Conservation (phyloP, 2,797 vertebrate species). For the Salmo trutta region DNA sequence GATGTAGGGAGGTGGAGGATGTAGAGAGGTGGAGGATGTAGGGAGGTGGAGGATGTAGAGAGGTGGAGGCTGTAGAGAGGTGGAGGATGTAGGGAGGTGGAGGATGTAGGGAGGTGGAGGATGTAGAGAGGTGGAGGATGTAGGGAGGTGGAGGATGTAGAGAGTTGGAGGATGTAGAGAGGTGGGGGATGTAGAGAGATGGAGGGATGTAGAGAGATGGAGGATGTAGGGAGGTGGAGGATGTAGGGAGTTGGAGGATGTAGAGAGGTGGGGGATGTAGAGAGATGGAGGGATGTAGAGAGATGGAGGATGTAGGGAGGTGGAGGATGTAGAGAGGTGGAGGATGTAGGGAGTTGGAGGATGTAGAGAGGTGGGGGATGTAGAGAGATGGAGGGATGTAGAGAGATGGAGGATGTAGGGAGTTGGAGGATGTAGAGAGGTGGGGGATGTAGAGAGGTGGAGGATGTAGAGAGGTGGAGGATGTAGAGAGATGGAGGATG, state of each 20-base stretch:
- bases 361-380: neutral
- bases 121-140: constrained; percentile 9
- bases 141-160: no score
- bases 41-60: neutral
- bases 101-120: constrained; percentile 4
- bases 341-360: neutral
- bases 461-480: neutral
- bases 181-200: constrained; percentile 7
- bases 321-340: neutral
- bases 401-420: neutral
- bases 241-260: neutral
- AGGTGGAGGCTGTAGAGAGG: constrained; percentile 11
- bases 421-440: neutral
- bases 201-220: neutral
- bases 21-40: no score
- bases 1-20: neutral
- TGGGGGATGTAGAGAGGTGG: neutral
- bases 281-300: constrained; percentile 10
- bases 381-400: constrained; percentile 13
- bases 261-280: neutral
- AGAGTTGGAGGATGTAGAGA: neutral
- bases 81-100: neutral
- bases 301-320: neutral
- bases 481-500: no score
- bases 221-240: constrained; percentile 4